These are phyloP conservation scores for Ichneumoninae sp. DNA, from an alignment of 2,888 invertebrate species.

Conservation along the genomic window DNA sequence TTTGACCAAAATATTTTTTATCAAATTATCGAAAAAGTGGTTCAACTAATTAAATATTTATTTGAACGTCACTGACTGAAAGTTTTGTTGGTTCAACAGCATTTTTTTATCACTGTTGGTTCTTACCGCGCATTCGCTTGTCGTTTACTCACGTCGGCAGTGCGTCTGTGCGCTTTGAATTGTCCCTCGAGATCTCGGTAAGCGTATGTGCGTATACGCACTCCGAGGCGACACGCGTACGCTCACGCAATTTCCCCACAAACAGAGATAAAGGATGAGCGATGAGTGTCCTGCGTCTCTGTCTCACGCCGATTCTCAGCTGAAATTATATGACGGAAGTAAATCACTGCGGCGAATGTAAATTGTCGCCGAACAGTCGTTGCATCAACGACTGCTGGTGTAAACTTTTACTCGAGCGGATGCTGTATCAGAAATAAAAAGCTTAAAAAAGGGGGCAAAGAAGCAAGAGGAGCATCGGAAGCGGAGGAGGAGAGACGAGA, in stretches of 20 bases:
- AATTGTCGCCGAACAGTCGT: constrained; percentile 40
- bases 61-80: too few species aligned
- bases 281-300: neutral
- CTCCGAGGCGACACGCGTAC: neutral
- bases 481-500: constrained; percentile 2
- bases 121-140: neutral
- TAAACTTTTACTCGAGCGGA: neutral
- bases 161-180: neutral
- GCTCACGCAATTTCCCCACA: neutral
- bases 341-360: constrained; percentile 42
- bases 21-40: too few species aligned
- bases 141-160: neutral
- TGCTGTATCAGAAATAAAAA: constrained; percentile 22
- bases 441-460: constrained; percentile 26
- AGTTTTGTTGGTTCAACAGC: too few species aligned
- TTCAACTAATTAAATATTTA: too few species aligned
- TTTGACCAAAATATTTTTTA: too few species aligned
- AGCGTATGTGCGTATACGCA: neutral
- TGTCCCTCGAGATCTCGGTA: constrained; percentile 22
- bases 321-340: constrained; percentile 58
- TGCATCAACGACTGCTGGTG: constrained; percentile 21
- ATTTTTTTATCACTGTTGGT: neutral
- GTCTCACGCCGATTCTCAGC: constrained; percentile 4
- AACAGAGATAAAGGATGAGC: constrained; percentile 5
- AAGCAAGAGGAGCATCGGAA: neutral